phyloP scores from a whole-genome alignment of 2,888 invertebrate genomes.

The Oscheius sp. region DNA sequence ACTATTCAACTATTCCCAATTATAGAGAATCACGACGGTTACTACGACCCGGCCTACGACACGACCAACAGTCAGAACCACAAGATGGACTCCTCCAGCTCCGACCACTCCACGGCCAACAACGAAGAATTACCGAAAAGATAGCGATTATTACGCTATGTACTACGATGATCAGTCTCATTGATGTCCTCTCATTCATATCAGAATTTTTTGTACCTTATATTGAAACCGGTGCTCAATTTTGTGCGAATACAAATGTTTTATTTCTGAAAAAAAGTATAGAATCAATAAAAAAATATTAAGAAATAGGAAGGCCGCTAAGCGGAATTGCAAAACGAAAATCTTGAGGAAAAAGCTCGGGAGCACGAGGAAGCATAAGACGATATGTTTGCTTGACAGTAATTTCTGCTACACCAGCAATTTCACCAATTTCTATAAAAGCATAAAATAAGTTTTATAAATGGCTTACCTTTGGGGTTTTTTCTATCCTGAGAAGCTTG shows the following conservation, averaged over 20 bases:
- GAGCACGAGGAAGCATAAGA: conserved; percentile 85
- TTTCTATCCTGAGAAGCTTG: conserved; percentile 93
- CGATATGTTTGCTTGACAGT: conserved; percentile 97
- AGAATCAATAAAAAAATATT: conserved; percentile 5
- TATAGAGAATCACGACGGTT: too few species aligned
- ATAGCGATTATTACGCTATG: conserved; percentile 71
- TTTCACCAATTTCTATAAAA: conserved; percentile 88
- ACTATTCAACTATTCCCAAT: too few species aligned
- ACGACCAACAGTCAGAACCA: conserved; percentile 37
- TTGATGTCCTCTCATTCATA: not conserved
- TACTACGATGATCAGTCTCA: conserved; percentile 64
- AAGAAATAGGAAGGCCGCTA: not conserved
- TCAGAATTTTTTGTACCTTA: not conserved
- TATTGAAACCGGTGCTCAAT: conserved; percentile 4
- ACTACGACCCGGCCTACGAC: not conserved
- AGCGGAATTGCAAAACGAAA: not conserved
- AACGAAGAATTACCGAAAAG: conserved; percentile 63
- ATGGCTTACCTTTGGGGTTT: conserved; percentile 83
- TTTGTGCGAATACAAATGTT: not conserved
- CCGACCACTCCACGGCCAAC: conserved; percentile 44
- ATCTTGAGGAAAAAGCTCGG: conserved; percentile 7
- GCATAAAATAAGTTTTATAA: not conserved
- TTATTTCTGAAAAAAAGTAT: not conserved
- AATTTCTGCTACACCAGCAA: conserved; percentile 96
- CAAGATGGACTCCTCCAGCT: conserved; percentile 24